Percentiles rank a stretch among this genome's conserved stretches.
Evolutionary conservation across 2,113 vertebrate genomes (phyloP).

Genomic region (Amblyopsis rosae): DNA sequence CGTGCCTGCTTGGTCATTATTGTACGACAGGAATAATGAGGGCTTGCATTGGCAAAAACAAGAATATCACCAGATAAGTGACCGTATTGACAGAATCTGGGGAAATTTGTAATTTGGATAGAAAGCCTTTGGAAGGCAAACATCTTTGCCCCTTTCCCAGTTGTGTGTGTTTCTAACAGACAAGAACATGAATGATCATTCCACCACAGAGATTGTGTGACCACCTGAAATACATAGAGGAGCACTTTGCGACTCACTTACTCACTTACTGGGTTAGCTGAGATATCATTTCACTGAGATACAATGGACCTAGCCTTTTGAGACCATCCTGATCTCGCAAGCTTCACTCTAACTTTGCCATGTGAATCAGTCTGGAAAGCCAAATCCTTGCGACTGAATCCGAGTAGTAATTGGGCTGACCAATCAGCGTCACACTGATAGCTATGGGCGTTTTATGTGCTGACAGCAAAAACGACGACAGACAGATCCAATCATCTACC

Average conservation of each 20-base stretch:
- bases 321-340: too few relatives aligned
- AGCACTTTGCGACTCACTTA: constrained; percentile 21
- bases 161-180: not conserved
- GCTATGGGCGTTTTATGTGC: too few relatives aligned
- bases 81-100: not conserved
- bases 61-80: not conserved
- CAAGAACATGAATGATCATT: not conserved
- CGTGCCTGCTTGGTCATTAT: too few relatives aligned
- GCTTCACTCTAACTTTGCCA: too few relatives aligned
- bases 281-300: constrained; percentile 22
- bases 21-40: too few relatives aligned
- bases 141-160: not conserved
- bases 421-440: too few relatives aligned
- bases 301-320: not conserved
- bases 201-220: constrained; percentile 3
- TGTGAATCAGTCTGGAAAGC: too few relatives aligned
- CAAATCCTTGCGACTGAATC: too few relatives aligned
- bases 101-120: not conserved
- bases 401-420: too few relatives aligned
- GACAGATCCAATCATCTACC: too few relatives aligned
- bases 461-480: too few relatives aligned
- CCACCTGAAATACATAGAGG: constrained; percentile 20
- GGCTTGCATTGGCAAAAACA: not conserved
- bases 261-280: constrained; percentile 11
- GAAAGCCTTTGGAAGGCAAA: not conserved